Evolutionary conservation across 2,888 invertebrate species (phyloP).

Genomic region (Formica aserva): DNA sequence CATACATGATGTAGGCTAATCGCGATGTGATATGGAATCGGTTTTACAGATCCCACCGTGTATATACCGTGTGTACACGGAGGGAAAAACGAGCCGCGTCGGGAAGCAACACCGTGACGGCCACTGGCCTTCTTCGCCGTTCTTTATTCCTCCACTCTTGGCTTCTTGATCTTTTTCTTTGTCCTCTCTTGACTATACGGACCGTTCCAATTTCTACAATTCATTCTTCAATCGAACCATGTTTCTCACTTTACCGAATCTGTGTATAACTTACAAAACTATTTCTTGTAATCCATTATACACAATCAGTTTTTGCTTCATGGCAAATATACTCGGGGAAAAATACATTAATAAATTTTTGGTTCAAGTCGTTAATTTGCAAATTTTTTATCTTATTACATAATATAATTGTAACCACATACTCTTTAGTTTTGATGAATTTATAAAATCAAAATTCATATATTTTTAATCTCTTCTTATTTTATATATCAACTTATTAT

Average conservation of each 20-base stretch:
- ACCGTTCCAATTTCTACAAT: slow-evolving; percentile 21
- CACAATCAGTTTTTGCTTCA: neutral
- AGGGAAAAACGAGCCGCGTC: slow-evolving; percentile 65
- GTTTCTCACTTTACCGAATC: neutral
- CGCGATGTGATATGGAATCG: slow-evolving; percentile 3
- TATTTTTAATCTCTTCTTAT: neutral
- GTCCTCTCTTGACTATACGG: slow-evolving; percentile 30
- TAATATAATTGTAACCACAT: neutral
- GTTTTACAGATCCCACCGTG: slow-evolving; percentile 18
- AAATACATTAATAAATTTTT: neutral
- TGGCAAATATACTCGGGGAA: neutral
- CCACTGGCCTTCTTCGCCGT: slow-evolving; percentile 76
- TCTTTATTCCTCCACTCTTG: slow-evolving; percentile 66
- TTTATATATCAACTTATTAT: neutral
- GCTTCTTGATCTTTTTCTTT: slow-evolving; percentile 59
- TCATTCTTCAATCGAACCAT: slow-evolving; percentile 17
- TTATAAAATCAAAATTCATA: neutral
- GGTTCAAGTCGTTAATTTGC: neutral
- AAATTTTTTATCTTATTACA: neutral
- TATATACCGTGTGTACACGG: slow-evolving; percentile 14
- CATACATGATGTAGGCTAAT: no score
- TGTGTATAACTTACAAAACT: neutral
- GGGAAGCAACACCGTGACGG: slow-evolving; percentile 77
- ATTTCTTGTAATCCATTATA: neutral
- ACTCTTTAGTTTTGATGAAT: neutral